Evolutionary conservation across 2,797 vertebrate genomes (phyloP).

Genomic region (Squalus acanthias): DNA sequence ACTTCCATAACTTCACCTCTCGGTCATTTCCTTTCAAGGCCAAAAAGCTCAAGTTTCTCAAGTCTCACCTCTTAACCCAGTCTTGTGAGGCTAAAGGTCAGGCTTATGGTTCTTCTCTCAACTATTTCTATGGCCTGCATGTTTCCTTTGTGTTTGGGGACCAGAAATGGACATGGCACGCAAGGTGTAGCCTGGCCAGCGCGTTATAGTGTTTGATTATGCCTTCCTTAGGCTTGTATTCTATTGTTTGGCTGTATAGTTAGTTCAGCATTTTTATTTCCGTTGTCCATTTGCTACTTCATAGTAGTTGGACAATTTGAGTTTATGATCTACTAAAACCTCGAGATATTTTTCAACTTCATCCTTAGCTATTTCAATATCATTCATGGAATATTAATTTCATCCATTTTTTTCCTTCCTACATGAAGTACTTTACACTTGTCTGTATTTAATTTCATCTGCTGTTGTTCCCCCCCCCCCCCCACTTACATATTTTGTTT

Average conservation of each 20-base stretch:
- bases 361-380: background rate
- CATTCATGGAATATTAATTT: background rate
- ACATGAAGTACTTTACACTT: background rate
- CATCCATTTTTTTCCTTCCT: background rate
- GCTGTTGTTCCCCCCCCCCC: background rate
- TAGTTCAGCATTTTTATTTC: no score
- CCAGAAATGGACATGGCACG: background rate
- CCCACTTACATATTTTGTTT: no score
- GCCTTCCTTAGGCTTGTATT: background rate
- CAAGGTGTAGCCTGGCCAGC: no score
- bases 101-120: background rate
- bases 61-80: no score
- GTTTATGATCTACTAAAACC: background rate
- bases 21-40: background rate
- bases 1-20: background rate
- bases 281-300: background rate
- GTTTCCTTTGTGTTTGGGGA: background rate
- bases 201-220: background rate
- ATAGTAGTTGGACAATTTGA: background rate
- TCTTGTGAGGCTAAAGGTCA: no score
- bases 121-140: background rate
- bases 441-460: background rate
- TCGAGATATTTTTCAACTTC: background rate
- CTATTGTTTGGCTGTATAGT: no score
- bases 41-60: background rate